Base-by-base conservation (phyloP, 1,140 invertebrate species). In the Wiebesia pumilae region DNA sequence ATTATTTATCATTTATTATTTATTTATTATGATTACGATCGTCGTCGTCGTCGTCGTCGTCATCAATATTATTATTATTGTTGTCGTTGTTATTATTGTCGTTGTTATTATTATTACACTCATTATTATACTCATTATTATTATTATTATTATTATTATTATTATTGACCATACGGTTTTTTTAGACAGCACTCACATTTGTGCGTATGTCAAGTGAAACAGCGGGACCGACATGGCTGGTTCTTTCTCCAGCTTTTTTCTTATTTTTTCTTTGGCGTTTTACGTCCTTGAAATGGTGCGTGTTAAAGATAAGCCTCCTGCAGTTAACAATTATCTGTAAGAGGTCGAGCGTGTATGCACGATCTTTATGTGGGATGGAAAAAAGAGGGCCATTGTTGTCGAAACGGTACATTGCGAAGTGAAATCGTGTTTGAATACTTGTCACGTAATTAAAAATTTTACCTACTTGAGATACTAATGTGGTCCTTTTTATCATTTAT, bases 301-400 rank as follows among this genome's bases (percentile, higher is more conserved):
- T 83, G 81, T 87, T 69, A 58, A 77, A 87, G 85, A 83, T 87
- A 83, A 83, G 85, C 47, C 85, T 86, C 85, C 80, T 43, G 83
- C 86, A 47, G 84, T 81, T 71, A 84, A 84, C 83, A 88, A 84
- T 85, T 75, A 85, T 88, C 83, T 62, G 82, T 38, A 43, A 19
- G 21, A 75, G 78, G 43, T 19, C 71, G 62, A 79, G 30, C 81
- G 9, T 83, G 51, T 75, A 83, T 47, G 51, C 38, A 65, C 33
- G 54, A 85, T 69, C 35, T 86, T 87, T 87, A 87, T 87, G 75
- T 69, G 62, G 27, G 9, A 78, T 67, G 69, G 43, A 83, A 83
- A 79, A 83, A 83, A 71, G 40, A 24, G 35, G 85, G 24, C 69
- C 85, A 54, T 82, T 83, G 85, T 86, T 86, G 71, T 75, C 47